A percentile compares a stretch with the other conserved stretches of the same genome.
Conservation (phyloP, 1,140 invertebrate genomes). For the Xylocopa sonorina region DNA sequence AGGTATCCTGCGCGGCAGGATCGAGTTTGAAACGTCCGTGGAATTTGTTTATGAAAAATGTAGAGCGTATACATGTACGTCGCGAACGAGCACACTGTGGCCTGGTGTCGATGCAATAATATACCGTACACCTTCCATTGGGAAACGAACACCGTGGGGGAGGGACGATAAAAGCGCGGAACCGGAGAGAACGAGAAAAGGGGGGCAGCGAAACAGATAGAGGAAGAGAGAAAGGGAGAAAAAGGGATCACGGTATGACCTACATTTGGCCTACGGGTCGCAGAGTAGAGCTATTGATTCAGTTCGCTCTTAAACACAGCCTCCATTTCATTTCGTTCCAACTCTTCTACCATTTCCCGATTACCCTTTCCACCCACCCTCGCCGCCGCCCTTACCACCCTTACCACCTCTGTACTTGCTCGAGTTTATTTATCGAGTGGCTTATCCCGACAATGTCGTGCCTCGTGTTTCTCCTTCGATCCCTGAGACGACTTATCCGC, state of each 20-base stretch:
- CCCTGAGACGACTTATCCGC: neutral
- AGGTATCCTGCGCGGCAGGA: constrained; percentile 1
- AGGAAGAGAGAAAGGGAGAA: constrained; percentile 59
- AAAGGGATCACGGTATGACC: constrained; percentile 75
- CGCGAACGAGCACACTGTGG: constrained; percentile 21
- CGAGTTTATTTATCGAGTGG: constrained; percentile 14
- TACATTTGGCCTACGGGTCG: constrained; percentile 75
- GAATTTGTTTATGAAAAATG: constrained; percentile 71
- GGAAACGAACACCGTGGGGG: constrained; percentile 28
- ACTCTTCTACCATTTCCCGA: constrained; percentile 54
- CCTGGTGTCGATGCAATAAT: constrained; percentile 49
- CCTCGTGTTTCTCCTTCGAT: neutral
- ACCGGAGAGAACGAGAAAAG: neutral
- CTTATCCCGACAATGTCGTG: neutral
- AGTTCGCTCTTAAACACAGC: constrained; percentile 78
- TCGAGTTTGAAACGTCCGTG: constrained; percentile 36
- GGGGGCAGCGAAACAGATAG: constrained; percentile 31
- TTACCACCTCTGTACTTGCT: neutral
- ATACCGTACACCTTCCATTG: constrained; percentile 33
- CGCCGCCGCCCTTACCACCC: constrained; percentile 15
- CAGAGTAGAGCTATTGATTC: constrained; percentile 78
- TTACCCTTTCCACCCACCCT: constrained; percentile 31
- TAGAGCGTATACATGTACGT: no score
- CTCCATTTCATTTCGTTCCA: constrained; percentile 78
- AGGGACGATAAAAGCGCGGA: neutral